Evolutionary conservation across 2,113 vertebrate genomes (phyloP), one percentile per base, ranked within the genome.

Genomic region (Bubo scandiacus): DNA sequence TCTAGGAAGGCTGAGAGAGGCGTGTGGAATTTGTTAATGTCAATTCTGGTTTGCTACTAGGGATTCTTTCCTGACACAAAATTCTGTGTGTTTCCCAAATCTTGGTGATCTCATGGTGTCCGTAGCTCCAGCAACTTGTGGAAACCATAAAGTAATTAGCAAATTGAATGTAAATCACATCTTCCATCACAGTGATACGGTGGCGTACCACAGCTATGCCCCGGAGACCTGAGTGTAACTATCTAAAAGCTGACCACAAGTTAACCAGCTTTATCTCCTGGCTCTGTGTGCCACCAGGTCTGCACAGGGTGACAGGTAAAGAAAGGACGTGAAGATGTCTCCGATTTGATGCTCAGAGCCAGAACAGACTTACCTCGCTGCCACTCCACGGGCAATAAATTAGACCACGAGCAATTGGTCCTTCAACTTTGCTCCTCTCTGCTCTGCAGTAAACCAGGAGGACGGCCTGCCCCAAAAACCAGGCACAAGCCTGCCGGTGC

Each of bases 11-110:
- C 88, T 92, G 68, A 70, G 52, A 45, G 85, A 91, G 45, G 17
- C 57, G 32, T 65, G 73, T 91, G 85, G 89, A 85, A 80, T 94
- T 92, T 52, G 70, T 92, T 91, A 94, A 45, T 59, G 78, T 61
- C 5, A 2, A 0, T 70, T 81, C 49, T 82, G 38, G 30, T 95
- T 94, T 91, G 92, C 45, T 67, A 20, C 34, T 22, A 67, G 62
- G 34, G 58, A 87, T 93, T 89, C 45, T 89, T 86, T 62, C 32
- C 57, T 4, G 1, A 42, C 40, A 43, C 51, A 68, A 68, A 92
- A 81, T n/a, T 62, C 25, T 34, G 3, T 43, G 29, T 55, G 20
- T 77, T 59, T 90, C 26, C n/a, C 29, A 62, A 34, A 42, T 58
- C 47, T 9, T n/a, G n/a, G 7, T 38, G 57, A 22, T 88, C 15